Percentiles rank a stretch among this genome's conserved stretches.
Conservation (phyloP, 1,140 invertebrate genomes). For the Aphelinus atriplicis region DNA sequence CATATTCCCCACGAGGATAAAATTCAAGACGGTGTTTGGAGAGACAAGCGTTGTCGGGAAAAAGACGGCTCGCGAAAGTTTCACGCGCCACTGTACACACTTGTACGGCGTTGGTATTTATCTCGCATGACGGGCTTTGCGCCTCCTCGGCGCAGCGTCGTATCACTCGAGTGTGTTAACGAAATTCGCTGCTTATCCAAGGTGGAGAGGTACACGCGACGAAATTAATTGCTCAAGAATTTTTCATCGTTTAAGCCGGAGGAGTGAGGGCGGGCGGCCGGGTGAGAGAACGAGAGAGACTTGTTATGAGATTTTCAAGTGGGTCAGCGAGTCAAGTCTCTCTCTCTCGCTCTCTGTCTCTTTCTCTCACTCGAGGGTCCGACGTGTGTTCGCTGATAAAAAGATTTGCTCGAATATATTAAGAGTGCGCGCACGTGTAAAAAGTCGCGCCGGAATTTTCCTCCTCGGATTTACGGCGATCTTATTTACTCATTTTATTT, state of each 20-base stretch:
- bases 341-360: neutral
- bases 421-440: slow-evolving; percentile 16
- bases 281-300: slow-evolving; percentile 2
- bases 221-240: slow-evolving; percentile 37
- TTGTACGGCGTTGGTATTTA: slow-evolving; percentile 7
- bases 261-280: neutral
- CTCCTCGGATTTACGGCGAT: slow-evolving; percentile 6
- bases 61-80: too few species aligned
- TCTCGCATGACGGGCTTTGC: slow-evolving; percentile 26
- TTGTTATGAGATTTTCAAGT: slow-evolving; percentile 38
- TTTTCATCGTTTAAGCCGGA: slow-evolving; percentile 26
- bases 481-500: slow-evolving; percentile 6
- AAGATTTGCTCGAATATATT: slow-evolving; percentile 35
- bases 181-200: slow-evolving; percentile 36
- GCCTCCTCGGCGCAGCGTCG: neutral
- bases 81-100: too few species aligned
- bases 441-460: slow-evolving; percentile 17
- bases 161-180: slow-evolving; percentile 32
- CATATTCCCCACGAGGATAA: too few species aligned
- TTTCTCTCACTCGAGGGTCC: neutral
- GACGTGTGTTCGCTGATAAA: slow-evolving; percentile 29
- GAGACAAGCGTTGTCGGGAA: too few species aligned
- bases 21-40: too few species aligned
- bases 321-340: slow-evolving; percentile 35
- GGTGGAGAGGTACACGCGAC: slow-evolving; percentile 17